A percentile compares a stretch with the other conserved stretches of the same genome.
Evolutionary conservation across 2,888 invertebrate genomes (phyloP).

Genomic region (Thymelicus lineola): DNA sequence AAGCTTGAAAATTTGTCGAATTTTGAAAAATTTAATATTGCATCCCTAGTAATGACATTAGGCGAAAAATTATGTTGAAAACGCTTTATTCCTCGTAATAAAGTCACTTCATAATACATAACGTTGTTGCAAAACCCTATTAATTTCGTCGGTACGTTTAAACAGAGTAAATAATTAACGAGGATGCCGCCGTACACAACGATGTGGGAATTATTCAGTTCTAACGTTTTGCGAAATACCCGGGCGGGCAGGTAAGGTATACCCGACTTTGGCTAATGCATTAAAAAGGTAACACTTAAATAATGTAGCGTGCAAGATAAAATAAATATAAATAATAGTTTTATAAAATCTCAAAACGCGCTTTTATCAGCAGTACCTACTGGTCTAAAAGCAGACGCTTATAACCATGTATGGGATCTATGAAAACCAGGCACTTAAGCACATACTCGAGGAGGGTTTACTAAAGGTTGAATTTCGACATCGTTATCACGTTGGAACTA

Average conservation of each 20-base stretch:
- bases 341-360: too few species aligned
- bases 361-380: too few species aligned
- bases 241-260: not conserved
- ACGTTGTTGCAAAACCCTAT: slow-evolving; percentile 8
- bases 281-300: slow-evolving; percentile 7
- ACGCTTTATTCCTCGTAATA: not conserved
- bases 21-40: not conserved
- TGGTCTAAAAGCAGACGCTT: too few species aligned
- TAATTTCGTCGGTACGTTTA: slow-evolving; percentile 27
- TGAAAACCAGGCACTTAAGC: too few species aligned
- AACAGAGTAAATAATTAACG: slow-evolving; percentile 28
- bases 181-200: slow-evolving; percentile 14
- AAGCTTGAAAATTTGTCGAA: not conserved
- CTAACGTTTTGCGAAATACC: slow-evolving; percentile 6
- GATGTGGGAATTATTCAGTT: slow-evolving; percentile 11
- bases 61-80: not conserved
- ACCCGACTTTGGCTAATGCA: slow-evolving; percentile 1
- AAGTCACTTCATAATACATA: slow-evolving; percentile 8
- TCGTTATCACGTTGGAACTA: too few species aligned
- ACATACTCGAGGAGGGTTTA: too few species aligned
- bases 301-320: not conserved
- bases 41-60: not conserved
- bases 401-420: too few species aligned
- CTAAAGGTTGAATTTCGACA: too few species aligned
- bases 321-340: too few species aligned